Evolutionary conservation across 2,797 vertebrate species (phyloP), one percentile per base, ranked within the genome.

Genomic region (Agapornis canus): DNA sequence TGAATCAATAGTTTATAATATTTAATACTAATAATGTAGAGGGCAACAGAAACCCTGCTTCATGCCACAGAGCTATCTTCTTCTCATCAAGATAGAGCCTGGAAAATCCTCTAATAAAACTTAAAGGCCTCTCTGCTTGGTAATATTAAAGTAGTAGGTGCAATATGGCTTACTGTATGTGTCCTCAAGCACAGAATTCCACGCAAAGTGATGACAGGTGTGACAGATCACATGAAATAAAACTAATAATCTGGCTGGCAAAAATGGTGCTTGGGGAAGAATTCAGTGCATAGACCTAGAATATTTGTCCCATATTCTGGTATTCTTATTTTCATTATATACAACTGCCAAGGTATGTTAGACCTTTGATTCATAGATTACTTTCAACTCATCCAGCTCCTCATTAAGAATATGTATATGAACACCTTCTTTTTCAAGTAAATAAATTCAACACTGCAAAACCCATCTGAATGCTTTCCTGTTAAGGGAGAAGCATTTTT

Each of bases 221-320:
- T 13, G n/a, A n/a, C n/a, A n/a, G n/a, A n/a, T n/a, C n/a, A 71
- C 60, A 35, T 16, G 5, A 85, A 92, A 65, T 23, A 86, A 80
- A 85, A 79, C 6, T 47, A 42, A 56, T 10, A 21, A 80, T 40
- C 20, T 64, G 35, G 10, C 27, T 59, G 35, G 48, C 19, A 85
- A 73, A 91, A 72, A 69, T 0, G 1, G 10, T 47, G 48, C 26
- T 78, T 5, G 4, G 11, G 18, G 22, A 84, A 71, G 51, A 91
- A 57, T 56, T 75, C 61, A n/a, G n/a, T 23, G n/a, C 61, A 70
- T 0, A 4, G 13, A 59, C 39, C 23, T 54, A 42, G 20, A 21
- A 15, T n/a, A 32, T 45, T 37, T 52, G 26, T 39, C 0, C 0
- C 18, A 19, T 2, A 2, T 27, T 64, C 17, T 42, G 66, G 27